phyloP scores from a whole-genome alignment of 2,113 vertebrate species.

The Cygnus buccinator region DNA sequence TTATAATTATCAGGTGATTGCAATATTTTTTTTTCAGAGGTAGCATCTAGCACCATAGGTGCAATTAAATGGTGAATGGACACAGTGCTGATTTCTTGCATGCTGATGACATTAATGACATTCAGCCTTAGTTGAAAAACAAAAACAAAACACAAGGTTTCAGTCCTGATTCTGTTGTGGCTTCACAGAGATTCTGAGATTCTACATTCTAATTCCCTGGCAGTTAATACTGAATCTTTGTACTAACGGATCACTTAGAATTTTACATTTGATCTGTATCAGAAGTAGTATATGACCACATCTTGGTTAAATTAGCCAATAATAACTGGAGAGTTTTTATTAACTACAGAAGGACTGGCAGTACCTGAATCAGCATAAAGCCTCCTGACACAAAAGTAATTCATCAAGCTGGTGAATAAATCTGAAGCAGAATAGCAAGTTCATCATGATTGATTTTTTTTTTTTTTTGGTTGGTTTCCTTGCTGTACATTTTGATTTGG shows the following conservation, averaged over 20 bases:
- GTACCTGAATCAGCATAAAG: background rate
- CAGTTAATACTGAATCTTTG: background rate
- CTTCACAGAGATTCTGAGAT: background rate
- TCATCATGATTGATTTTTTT: background rate
- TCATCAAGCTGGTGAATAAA: background rate
- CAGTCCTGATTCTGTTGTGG: background rate
- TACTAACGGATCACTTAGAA: background rate
- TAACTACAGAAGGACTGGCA: background rate
- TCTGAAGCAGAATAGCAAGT: background rate
- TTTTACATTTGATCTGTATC: background rate
- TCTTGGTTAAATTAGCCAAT: background rate
- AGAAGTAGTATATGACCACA: background rate
- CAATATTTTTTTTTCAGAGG: background rate
- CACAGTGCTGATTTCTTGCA: background rate
- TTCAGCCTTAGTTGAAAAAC: background rate
- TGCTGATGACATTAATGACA: background rate
- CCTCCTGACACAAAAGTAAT: background rate
- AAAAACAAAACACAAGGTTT: background rate
- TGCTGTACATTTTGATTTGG: background rate
- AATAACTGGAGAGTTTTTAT: background rate
- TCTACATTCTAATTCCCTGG: background rate
- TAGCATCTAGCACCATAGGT: background rate
- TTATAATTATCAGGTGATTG: background rate
- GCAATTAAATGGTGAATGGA: background rate
- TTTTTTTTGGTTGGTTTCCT: background rate